Conservation (phyloP, 2,797 vertebrate species). For the Pteropus rufus region DNA sequence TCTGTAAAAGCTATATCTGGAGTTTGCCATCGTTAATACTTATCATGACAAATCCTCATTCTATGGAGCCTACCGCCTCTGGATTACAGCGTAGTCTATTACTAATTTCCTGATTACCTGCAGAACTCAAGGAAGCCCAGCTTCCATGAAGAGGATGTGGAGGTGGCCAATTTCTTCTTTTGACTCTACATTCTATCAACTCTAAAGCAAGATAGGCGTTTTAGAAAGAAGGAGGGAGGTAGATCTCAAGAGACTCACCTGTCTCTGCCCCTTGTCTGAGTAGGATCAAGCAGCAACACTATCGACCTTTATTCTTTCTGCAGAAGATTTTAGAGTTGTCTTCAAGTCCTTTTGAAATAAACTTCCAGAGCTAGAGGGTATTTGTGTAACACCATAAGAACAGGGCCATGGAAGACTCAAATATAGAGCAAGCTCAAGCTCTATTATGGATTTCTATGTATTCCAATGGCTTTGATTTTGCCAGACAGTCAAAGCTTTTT, state of each 20-base stretch:
- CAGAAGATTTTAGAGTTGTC: not conserved
- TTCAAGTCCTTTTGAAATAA: not conserved
- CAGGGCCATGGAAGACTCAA: not conserved
- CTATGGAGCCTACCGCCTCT: not conserved
- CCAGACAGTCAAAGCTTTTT: not conserved
- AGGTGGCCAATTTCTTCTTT: not conserved
- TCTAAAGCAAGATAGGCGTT: not conserved
- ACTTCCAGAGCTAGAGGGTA: not conserved
- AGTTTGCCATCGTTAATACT: not conserved
- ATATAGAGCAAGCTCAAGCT: not conserved
- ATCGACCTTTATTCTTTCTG: not conserved
- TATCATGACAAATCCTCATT: not conserved
- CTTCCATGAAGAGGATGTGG: not conserved
- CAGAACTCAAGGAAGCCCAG: not conserved
- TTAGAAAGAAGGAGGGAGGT: not conserved
- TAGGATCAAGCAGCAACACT: not conserved
- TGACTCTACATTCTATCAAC: not conserved
- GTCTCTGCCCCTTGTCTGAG: not conserved
- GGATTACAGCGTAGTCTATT: not conserved
- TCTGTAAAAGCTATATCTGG: not conserved
- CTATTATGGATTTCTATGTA: not conserved
- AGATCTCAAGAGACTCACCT: not conserved
- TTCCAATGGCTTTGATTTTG: not conserved
- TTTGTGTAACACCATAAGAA: not conserved
- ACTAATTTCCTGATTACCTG: not conserved